These are phyloP conservation scores for Aphrophora alni DNA, from an alignment of 2,888 invertebrate species.

Conservation along the genomic window DNA sequence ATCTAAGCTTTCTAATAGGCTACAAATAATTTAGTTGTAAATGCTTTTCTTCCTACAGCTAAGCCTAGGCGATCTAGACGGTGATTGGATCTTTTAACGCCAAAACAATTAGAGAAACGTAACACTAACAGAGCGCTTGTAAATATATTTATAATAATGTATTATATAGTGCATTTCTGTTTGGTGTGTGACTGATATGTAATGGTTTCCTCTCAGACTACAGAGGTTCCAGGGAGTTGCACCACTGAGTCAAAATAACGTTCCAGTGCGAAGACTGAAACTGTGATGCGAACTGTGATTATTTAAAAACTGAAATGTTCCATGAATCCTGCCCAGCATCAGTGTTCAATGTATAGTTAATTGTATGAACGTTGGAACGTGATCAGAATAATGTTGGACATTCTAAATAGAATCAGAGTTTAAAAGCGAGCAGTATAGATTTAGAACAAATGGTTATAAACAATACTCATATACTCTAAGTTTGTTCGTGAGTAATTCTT, in stretches of 20 bases:
- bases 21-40: background rate
- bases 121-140: background rate
- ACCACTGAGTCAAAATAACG: background rate
- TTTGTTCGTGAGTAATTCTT: background rate
- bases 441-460: background rate
- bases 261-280: background rate
- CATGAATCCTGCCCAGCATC: background rate
- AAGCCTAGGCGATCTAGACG: background rate
- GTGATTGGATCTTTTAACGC: background rate
- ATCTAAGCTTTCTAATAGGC: background rate
- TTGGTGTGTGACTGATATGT: background rate
- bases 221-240: background rate
- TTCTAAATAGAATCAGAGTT: background rate
- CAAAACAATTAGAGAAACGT: background rate
- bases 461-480: no score
- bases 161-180: background rate
- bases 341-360: background rate
- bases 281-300: slow-evolving; percentile 4
- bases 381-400: background rate
- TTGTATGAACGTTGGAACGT: background rate
- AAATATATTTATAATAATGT: background rate
- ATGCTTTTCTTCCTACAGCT: background rate
- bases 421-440: background rate
- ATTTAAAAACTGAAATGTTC: background rate
- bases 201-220: background rate